Conservation (phyloP, 2,113 vertebrate genomes). For the Chascanopsetta lugubris region DNA sequence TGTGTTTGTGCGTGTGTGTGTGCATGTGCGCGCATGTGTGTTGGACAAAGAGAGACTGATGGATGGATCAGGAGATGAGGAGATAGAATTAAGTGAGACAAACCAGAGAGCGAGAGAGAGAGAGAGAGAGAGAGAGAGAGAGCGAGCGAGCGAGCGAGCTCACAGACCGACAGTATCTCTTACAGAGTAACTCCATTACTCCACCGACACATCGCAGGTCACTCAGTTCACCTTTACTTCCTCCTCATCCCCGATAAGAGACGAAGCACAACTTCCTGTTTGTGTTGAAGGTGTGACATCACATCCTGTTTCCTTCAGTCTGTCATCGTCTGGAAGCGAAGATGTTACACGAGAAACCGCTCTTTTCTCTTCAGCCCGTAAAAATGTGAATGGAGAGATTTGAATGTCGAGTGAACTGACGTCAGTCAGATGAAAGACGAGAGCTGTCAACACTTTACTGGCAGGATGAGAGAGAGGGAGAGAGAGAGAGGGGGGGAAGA, state of each 20-base stretch:
- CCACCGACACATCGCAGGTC: constrained; percentile 21
- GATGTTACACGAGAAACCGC: too few relatives aligned
- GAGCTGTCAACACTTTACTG: constrained; percentile 62
- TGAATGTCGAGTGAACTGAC: constrained; percentile 47
- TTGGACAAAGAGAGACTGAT: constrained; percentile 50
- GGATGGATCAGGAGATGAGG: constrained; percentile 58
- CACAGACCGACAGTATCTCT: constrained; percentile 42
- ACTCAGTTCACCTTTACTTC: constrained; percentile 9
- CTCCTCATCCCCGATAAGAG: neutral
- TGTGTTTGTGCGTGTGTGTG: too few relatives aligned
- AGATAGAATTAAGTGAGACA: constrained; percentile 69
- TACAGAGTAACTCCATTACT: constrained; percentile 51
- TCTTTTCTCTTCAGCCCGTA: constrained; percentile 36
- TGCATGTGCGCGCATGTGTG: too few relatives aligned
- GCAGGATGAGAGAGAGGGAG: constrained; percentile 44
- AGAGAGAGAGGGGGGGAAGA: constrained; percentile 18
- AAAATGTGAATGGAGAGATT: constrained; percentile 61
- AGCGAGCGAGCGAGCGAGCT: constrained; percentile 19
- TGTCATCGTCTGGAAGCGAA: too few relatives aligned
- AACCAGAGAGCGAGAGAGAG: constrained; percentile 67
- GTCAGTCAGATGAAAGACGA: constrained; percentile 61
- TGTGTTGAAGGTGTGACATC: too few relatives aligned
- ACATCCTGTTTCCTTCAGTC: too few relatives aligned
- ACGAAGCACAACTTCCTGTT: too few relatives aligned
- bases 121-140: constrained; percentile 27